Evolutionary conservation across 2,113 vertebrate species (phyloP).

Genomic region (Trinectes maculatus): DNA sequence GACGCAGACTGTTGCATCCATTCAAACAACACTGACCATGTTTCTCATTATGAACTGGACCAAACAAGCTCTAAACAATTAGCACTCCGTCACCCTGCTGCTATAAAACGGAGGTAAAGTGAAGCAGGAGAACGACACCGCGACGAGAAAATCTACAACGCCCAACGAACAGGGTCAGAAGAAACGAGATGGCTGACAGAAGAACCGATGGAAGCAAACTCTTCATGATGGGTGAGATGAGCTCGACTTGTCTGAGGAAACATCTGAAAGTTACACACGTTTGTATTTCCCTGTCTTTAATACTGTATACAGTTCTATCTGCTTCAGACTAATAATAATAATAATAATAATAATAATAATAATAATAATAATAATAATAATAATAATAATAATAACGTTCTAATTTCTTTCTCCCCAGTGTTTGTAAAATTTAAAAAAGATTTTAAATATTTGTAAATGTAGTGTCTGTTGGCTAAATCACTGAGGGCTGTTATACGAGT

Average conservation of each 20-base stretch:
- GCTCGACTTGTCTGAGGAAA: neutral
- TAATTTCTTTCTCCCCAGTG: no score
- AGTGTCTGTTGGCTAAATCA: no score
- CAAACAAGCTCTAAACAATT: constrained; percentile 43
- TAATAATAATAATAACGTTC: no score
- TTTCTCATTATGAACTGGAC: constrained; percentile 72
- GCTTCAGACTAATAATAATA: no score
- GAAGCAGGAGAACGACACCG: constrained; percentile 17
- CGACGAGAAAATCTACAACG: neutral
- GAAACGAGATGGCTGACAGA: constrained; percentile 56
- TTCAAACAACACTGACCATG: constrained; percentile 55
- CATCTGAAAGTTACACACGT: neutral
- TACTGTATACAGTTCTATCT: no score
- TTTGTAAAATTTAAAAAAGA: no score
- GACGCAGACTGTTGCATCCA: constrained; percentile 55
- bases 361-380: no score
- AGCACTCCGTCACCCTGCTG: neutral
- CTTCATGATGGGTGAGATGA: constrained; percentile 32
- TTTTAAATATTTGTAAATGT: no score
- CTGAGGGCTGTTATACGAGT: no score
- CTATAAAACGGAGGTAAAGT: constrained; percentile 58
- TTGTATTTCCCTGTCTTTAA: neutral
- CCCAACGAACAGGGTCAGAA: neutral
- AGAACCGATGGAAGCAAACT: constrained; percentile 40
- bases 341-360: no score